phyloP scores from a whole-genome alignment of 2,113 vertebrate species.

The Salminus brasiliensis region DNA sequence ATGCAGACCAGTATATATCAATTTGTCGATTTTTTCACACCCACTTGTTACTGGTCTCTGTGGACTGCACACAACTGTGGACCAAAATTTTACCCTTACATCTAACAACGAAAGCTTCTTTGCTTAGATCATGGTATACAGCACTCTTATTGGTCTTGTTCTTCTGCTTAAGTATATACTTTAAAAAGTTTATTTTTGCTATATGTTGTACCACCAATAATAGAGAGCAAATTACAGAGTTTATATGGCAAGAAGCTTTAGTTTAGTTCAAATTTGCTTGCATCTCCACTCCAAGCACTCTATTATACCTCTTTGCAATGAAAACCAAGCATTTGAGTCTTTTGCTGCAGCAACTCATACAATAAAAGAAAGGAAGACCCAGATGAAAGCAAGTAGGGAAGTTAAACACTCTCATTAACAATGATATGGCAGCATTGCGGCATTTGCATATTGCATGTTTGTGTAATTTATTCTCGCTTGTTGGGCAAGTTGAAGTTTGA shows the following conservation, averaged over 20 bases:
- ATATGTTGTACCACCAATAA: not conserved
- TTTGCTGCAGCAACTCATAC: conserved; percentile 43
- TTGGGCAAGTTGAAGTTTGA: conserved; percentile 68
- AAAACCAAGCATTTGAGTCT: conserved; percentile 46
- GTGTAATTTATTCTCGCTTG: conserved; percentile 66
- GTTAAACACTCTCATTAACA: conserved; percentile 67
- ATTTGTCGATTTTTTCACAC: no score
- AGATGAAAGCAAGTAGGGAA: conserved; percentile 64
- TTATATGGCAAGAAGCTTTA: conserved; percentile 9
- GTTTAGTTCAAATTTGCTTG: conserved; percentile 28
- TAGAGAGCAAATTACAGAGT: not conserved
- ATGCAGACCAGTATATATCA: no score
- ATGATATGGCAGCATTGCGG: conserved; percentile 57
- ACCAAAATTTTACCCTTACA: no score
- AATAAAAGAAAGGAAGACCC: conserved; percentile 42
- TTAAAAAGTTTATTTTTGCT: not conserved
- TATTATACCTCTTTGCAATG: conserved; percentile 19
- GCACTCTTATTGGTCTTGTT: not conserved
- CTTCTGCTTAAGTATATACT: not conserved
- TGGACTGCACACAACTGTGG: no score
- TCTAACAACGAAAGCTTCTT: not conserved
- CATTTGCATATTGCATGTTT: conserved; percentile 63
- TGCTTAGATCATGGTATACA: not conserved
- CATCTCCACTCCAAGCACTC: conserved; percentile 4
- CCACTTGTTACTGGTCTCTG: no score